phyloP scores from a whole-genome alignment of 2,888 invertebrate species.

The Glyphotaelius pellucidus region DNA sequence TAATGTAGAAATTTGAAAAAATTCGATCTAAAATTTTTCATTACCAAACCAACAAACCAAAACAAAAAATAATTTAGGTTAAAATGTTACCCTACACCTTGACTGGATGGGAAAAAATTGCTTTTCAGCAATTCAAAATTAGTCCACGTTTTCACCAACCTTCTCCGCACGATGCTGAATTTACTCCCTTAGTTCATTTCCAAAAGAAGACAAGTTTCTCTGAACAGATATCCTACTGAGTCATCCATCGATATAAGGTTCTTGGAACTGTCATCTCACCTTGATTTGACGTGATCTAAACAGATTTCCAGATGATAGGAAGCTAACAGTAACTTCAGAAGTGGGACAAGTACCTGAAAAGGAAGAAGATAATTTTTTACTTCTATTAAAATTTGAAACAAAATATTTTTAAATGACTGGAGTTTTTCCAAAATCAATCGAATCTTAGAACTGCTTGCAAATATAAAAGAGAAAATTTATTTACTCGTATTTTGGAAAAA shows the following conservation, averaged over 20 bases:
- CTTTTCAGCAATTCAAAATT: conserved; percentile 55
- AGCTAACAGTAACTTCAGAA: background rate
- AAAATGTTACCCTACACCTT: too few species aligned
- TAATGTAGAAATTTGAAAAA: too few species aligned
- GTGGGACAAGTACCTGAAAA: background rate
- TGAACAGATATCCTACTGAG: conserved; percentile 64
- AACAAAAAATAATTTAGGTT: too few species aligned
- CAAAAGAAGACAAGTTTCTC: conserved; percentile 64
- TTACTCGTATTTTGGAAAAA: too few species aligned
- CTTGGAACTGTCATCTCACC: conserved; percentile 67
- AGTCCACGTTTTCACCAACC: conserved; percentile 67
- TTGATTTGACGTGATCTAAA: too few species aligned
- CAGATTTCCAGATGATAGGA: background rate
- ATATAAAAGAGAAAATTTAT: too few species aligned
- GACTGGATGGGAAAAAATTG: too few species aligned
- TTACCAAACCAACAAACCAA: too few species aligned
- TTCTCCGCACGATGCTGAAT: conserved; percentile 61
- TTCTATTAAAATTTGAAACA: background rate
- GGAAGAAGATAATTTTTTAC: background rate
- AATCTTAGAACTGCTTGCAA: too few species aligned
- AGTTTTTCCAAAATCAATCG: too few species aligned
- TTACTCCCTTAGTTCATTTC: conserved; percentile 14
- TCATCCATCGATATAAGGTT: background rate
- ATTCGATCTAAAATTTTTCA: too few species aligned
- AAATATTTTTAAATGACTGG: background rate